Evolutionary conservation across 2,113 vertebrate genomes (phyloP).

Genomic region (Sturnira hondurensis): DNA sequence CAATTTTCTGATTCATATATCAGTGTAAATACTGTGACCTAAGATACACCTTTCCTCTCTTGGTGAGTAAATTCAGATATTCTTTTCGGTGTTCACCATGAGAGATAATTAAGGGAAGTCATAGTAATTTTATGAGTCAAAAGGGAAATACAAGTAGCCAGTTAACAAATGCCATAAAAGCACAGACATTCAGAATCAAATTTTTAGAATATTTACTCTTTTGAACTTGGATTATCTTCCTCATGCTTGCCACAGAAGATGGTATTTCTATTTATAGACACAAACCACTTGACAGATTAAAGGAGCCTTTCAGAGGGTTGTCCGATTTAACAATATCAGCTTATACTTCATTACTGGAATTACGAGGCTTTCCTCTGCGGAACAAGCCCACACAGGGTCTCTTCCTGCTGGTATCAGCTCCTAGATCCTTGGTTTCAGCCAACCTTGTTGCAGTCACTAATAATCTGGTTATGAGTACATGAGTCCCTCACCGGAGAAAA

Average conservation of each 20-base stretch:
- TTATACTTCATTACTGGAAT: neutral
- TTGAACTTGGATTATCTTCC: neutral
- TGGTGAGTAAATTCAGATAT: neutral
- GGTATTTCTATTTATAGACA: neutral
- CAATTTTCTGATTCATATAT: neutral
- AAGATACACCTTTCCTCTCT: neutral
- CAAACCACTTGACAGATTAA: neutral
- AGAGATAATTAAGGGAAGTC: neutral
- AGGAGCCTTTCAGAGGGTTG: neutral
- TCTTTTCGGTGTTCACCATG: neutral
- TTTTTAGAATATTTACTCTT: slow-evolving; percentile 4
- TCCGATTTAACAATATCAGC: neutral
- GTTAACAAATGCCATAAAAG: neutral
- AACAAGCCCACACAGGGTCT: neutral
- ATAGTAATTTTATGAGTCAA: neutral
- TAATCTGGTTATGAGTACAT: neutral
- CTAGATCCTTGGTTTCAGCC: neutral
- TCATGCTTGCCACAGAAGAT: neutral
- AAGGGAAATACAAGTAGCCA: neutral
- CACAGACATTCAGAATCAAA: neutral
- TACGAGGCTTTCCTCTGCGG: neutral
- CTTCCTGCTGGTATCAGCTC: neutral
- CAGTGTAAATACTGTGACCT: neutral
- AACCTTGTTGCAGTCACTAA: neutral
- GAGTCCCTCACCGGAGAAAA: neutral